Evolutionary conservation across 2,888 invertebrate genomes (phyloP), one percentile per base, ranked within the genome.

Genomic region (Podabrus alpinus): DNA sequence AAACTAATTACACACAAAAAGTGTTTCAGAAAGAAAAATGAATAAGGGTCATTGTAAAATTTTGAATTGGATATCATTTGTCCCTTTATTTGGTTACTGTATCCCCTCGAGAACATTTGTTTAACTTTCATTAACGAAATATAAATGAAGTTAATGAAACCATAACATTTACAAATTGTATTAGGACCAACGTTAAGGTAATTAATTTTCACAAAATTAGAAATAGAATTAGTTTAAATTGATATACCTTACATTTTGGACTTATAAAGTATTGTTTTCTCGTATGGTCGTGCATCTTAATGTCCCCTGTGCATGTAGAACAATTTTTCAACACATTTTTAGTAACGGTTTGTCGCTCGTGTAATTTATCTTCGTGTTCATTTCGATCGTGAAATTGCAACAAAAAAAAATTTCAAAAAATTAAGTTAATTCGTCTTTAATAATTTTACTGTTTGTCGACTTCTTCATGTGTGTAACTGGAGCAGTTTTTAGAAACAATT

Each of bases 91-190:
- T 72, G 72, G 72, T 72, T 72, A 62, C 68, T 62, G 25, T 68
- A 60, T 61, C 25, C 66, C 66, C 25, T 59, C 69, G 62, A 15
- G 69, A 61, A 69, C 66, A 69, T 72, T 72, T 75, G 75, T 75
- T 75, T 75, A 72, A 72, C 72, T 75, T 75, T 75, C 72, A 75
- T 75, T 75, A 75, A 72, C 69, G 72, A 59, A 59, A 72, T 75
- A 72, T 72, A 72, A 72, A 75, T 72, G 64, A 68, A 72, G 69
- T 59, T 75, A 75, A 75, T 72, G 75, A 72, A 75, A 75, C 66
- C 75, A 75, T 69, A 75, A 75, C 71, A 75, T 72, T 75, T 75
- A 75, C 75, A 72, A 64, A 68, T 69, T 75, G 68, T 75, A 72
- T 75, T 71, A 74, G 68, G 59, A 71, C 67, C n/a, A 64, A 64